phyloP scores from a whole-genome alignment of 2,113 vertebrate genomes.

The Pao palembangensis region DNA sequence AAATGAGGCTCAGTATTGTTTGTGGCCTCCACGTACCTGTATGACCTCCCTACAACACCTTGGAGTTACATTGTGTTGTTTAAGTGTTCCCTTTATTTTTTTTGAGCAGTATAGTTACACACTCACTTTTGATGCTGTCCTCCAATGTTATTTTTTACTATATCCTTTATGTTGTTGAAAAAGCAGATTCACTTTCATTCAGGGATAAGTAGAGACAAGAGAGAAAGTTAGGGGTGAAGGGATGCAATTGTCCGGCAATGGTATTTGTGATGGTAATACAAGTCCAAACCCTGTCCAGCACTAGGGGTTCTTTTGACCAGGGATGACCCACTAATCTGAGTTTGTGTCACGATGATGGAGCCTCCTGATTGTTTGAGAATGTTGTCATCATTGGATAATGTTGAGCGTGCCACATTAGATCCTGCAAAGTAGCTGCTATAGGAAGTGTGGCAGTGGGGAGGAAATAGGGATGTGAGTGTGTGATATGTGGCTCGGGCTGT shows the following conservation, averaged over 20 bases:
- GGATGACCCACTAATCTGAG: slow-evolving; percentile 68
- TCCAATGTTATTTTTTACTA: slow-evolving; percentile 1
- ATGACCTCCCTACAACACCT: too few relatives aligned
- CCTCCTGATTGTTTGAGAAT: slow-evolving; percentile 65
- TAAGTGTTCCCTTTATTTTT: too few relatives aligned
- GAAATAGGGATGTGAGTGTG: slow-evolving; percentile 14
- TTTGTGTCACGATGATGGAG: slow-evolving; percentile 63
- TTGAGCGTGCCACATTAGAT: slow-evolving; percentile 48
- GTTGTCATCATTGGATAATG: slow-evolving; percentile 67
- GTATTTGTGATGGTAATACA: background rate
- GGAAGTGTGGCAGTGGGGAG: background rate
- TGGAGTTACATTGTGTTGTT: too few relatives aligned
- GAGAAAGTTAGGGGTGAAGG: slow-evolving; percentile 23
- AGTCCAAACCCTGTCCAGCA: slow-evolving; percentile 36
- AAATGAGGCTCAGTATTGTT: too few relatives aligned
- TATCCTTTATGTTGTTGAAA: background rate
- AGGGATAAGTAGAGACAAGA: slow-evolving; percentile 15
- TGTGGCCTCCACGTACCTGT: too few relatives aligned
- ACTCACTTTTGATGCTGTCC: background rate
- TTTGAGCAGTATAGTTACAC: too few relatives aligned
- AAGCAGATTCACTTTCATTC: slow-evolving; percentile 7
- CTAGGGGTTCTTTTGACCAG: slow-evolving; percentile 58
- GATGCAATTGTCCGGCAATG: slow-evolving; percentile 26
- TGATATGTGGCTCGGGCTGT: slow-evolving; percentile 1
- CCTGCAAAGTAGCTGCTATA: slow-evolving; percentile 23